A percentile compares a stretch with the other conserved stretches of the same genome.
Conservation (phyloP, 1,140 invertebrate genomes). For the Brachionus manjavacas region DNA sequence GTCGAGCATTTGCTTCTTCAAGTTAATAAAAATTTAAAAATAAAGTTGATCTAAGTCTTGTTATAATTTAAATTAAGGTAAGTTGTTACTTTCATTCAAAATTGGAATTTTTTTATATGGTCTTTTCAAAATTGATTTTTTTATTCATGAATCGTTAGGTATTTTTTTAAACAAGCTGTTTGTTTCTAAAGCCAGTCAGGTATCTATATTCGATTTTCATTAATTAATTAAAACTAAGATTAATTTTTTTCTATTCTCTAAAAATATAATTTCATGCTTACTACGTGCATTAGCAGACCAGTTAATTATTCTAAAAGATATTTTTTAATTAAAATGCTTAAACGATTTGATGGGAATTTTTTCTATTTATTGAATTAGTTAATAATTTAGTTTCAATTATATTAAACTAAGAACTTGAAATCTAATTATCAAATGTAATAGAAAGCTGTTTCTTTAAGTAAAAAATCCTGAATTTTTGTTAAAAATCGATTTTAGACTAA, state of each 20-base stretch:
- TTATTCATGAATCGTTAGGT: too few species aligned
- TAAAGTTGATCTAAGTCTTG: too few species aligned
- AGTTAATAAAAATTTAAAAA: too few species aligned
- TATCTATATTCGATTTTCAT: neutral
- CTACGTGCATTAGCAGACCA: neutral
- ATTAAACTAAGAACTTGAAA: neutral
- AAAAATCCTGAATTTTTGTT: neutral
- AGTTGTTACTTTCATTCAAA: too few species aligned
- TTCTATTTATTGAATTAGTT: neutral
- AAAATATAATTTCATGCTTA: neutral
- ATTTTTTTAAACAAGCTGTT: too few species aligned
- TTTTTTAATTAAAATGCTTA: neutral
- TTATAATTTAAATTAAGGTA: too few species aligned
- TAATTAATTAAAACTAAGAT: neutral
- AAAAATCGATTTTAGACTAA: neutral
- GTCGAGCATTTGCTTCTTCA: too few species aligned
- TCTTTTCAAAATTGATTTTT: too few species aligned
- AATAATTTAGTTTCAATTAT: neutral
- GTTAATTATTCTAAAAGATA: neutral
- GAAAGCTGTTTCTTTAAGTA: neutral
- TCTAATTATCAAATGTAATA: neutral
- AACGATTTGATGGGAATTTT: neutral
- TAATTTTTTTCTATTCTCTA: neutral
- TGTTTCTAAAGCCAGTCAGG: too few species aligned
- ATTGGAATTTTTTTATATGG: too few species aligned